These are phyloP conservation scores for Psammodynastes pulverulentus DNA, from an alignment of 2,113 vertebrate species.

Conservation along the genomic window DNA sequence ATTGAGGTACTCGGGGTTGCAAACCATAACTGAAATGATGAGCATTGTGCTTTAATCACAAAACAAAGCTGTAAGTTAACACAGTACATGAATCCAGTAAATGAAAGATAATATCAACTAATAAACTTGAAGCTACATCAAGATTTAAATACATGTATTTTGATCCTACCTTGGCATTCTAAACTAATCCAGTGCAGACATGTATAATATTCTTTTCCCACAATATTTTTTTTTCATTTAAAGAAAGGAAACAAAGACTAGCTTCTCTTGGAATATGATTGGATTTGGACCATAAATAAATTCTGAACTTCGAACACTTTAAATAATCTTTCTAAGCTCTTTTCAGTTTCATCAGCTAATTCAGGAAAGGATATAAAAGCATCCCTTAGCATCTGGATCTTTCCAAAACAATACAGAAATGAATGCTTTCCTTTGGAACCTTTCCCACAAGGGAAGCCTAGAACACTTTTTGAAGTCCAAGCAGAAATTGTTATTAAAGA, in stretches of 20 bases:
- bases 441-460: neutral
- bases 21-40: neutral
- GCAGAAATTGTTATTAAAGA: neutral
- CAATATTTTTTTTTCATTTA: neutral
- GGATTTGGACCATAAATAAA: neutral
- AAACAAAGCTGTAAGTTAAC: neutral
- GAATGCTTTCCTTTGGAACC: neutral
- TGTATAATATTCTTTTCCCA: neutral
- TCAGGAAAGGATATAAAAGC: neutral
- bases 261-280: neutral
- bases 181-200: neutral
- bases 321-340: neutral
- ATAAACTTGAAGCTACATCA: neutral
- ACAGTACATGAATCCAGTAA: neutral
- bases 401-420: neutral
- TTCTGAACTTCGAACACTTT: neutral
- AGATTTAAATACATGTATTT: neutral
- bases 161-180: neutral
- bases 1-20: neutral
- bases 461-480: neutral
- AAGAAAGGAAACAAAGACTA: neutral
- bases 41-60: neutral
- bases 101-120: neutral
- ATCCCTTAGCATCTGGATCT: neutral
- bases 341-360: neutral